Conservation (phyloP, 64 coral and sea anemone species). For the Platygyra sinensis region DNA sequence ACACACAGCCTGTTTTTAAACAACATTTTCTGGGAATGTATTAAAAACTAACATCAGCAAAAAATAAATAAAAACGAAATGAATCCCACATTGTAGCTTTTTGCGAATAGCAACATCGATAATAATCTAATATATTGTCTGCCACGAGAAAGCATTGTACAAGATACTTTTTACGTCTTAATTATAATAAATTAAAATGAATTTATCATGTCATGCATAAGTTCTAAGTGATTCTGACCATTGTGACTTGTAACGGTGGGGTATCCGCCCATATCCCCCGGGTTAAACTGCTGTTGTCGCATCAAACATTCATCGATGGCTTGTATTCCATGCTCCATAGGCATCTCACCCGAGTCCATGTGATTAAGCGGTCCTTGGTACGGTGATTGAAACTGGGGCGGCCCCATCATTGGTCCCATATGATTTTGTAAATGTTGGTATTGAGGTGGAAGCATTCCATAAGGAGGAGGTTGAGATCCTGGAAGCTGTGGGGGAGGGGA, state of each 20-base stretch:
- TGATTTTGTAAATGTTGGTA: conserved; percentile 83
- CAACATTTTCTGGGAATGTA: not conserved
- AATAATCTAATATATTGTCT: not conserved
- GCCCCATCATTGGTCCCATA: conserved; percentile 86
- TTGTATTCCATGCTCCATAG: conserved; percentile 62
- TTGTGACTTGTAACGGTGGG: conserved; percentile 81
- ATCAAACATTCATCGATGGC: conserved; percentile 90
- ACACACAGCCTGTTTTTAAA: not conserved
- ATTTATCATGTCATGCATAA: conserved; percentile 99
- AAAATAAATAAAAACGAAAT: conserved; percentile 15
- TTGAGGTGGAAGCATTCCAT: conserved; percentile 80
- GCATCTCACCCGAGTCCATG: conserved; percentile 68
- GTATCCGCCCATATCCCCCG: conserved; percentile 79
- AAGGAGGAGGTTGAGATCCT: conserved; percentile 86
- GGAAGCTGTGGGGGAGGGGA: conserved; percentile 65
- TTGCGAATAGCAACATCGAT: not conserved
- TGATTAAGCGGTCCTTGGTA: conserved; percentile 80
- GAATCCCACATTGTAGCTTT: not conserved
- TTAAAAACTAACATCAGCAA: not conserved
- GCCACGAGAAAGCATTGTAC: not conserved
- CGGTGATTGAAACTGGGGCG: conserved; percentile 64
- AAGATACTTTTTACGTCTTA: not conserved
- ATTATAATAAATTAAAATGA: conserved; percentile 80
- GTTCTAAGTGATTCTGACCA: conserved; percentile 99
- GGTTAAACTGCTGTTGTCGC: conserved; percentile 76